These are phyloP conservation scores for Drosophila maculinotata DNA, from an alignment of 2,888 invertebrate species.

Conservation along the genomic window DNA sequence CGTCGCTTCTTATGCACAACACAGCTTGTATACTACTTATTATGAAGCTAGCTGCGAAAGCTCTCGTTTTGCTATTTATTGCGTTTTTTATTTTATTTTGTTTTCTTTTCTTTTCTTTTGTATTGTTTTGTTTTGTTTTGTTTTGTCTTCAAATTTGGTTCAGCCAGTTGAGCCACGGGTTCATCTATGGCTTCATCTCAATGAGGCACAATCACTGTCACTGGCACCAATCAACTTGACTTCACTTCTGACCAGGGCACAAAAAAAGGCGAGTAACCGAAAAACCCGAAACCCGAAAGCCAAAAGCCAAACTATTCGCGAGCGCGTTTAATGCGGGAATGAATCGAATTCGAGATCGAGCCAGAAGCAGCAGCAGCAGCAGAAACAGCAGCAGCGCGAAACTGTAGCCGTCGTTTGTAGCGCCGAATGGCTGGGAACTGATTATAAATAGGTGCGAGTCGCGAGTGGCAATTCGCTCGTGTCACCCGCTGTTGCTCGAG, in stretches of 20 bases:
- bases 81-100: constrained; percentile 14
- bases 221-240: constrained; percentile 26
- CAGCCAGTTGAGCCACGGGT: constrained; percentile 10
- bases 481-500: constrained; percentile 56
- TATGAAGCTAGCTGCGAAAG: constrained; percentile 13
- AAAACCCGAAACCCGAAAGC: too few species aligned
- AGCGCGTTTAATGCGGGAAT: constrained; percentile 62
- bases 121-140: constrained; percentile 20
- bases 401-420: constrained; percentile 55
- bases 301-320: constrained; percentile 63
- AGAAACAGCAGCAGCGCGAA: constrained; percentile 49
- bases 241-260: too few species aligned
- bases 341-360: constrained; percentile 55
- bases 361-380: constrained; percentile 44
- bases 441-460: constrained; percentile 73
- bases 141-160: constrained; percentile 19
- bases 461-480: constrained; percentile 53
- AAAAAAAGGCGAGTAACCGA: constrained; percentile 9
- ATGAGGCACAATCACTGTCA: constrained; percentile 53
- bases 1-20: constrained; percentile 13
- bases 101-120: too few species aligned
- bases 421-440: constrained; percentile 59
- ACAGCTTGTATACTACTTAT: neutral
- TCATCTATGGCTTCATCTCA: constrained; percentile 66
- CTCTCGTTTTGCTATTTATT: constrained; percentile 6